These are phyloP conservation scores for Herminia tarsipennalis DNA, from an alignment of 2,888 invertebrate species.

Conservation along the genomic window DNA sequence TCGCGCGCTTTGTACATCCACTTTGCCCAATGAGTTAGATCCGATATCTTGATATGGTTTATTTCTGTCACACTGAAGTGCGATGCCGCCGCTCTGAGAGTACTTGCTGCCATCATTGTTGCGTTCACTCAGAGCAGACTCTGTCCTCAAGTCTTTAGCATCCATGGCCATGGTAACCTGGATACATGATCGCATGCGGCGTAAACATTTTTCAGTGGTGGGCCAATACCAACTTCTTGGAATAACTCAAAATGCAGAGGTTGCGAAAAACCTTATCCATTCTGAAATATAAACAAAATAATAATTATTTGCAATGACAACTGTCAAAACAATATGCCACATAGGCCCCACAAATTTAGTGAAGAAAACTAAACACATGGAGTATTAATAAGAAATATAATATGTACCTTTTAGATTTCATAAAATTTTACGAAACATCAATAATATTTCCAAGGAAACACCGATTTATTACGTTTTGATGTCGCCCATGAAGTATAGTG, in stretches of 20 bases:
- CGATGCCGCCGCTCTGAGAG: slow-evolving; percentile 59
- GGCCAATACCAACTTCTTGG: slow-evolving; percentile 31
- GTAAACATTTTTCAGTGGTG: slow-evolving; percentile 64
- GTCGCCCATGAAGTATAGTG: slow-evolving; percentile 63
- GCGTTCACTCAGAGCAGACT: slow-evolving; percentile 67
- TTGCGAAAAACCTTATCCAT: slow-evolving; percentile 57
- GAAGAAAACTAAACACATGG: slow-evolving; percentile 20
- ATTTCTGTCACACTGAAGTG: slow-evolving; percentile 65
- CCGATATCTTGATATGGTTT: slow-evolving; percentile 74
- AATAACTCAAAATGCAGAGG: slow-evolving; percentile 42
- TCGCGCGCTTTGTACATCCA: slow-evolving; percentile 68
- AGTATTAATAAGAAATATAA: slow-evolving; percentile 14
- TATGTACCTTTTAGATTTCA: slow-evolving; percentile 57
- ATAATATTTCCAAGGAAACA: slow-evolving; percentile 84
- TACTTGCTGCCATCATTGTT: slow-evolving; percentile 76
- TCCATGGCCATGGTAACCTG: slow-evolving; percentile 70
- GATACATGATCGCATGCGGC: slow-evolving; percentile 55
- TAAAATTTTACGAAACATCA: slow-evolving; percentile 65
- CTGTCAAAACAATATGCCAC: slow-evolving; percentile 83
- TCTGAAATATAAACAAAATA: slow-evolving; percentile 83
- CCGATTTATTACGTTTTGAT: slow-evolving; percentile 78
- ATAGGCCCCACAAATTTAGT: slow-evolving; percentile 53
- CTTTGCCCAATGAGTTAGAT: slow-evolving; percentile 71
- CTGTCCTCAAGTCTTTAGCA: slow-evolving; percentile 76
- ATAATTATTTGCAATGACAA: slow-evolving; percentile 69